Base-by-base conservation (phyloP, 1,140 invertebrate species). In the Anadara kagoshimensis region DNA sequence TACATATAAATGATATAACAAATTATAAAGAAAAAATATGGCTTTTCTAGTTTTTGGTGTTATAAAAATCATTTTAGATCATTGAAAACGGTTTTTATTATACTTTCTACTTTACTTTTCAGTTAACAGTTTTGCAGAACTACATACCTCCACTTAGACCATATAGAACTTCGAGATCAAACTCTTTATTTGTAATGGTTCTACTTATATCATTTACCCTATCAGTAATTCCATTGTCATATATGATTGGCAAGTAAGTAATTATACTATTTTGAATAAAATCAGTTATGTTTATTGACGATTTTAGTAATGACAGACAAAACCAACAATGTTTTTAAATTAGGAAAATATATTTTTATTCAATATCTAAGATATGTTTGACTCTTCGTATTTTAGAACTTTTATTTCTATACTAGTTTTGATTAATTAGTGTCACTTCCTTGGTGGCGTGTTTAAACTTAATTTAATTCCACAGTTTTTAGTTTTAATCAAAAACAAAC, bases 161-260 rank as follows among this genome's bases (percentile, higher is more conserved):
- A 1, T 95, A 96, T 83, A 92, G 94, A 71, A 94, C 95, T 16
- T 96, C 94, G 0, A 91, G 93, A 57, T 94, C 94, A 0, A 95
- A 94, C 85, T 94, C 94, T 0, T 89, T 96, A 54, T 96, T 96
- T 85, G 95, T 96, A 93, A 91, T 93, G 14, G 92, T 96, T 0
- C 86, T 96, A 5, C 82, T 97, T 0, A 78, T 96, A 0, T 94
- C 94, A 16, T 96, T 94, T 75, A 86, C 93, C 0, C 87, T 94
- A 29, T 92, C 93, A 0, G 89, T 93, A 2, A 85, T 93, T 5
- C 93, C 94, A 0, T 89, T 96, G 5, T 92, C 92, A 0, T 96
- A 93, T 86, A 92, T 93, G 0, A 91, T 96, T 5, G 92, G 93
- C 0, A 93, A 93, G 89, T 90, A 82, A 77, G 86, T 81, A 8